These are phyloP conservation scores for Typhlichthys eigenmanni DNA, from an alignment of 2,797 vertebrate species.

Conservation along the genomic window DNA sequence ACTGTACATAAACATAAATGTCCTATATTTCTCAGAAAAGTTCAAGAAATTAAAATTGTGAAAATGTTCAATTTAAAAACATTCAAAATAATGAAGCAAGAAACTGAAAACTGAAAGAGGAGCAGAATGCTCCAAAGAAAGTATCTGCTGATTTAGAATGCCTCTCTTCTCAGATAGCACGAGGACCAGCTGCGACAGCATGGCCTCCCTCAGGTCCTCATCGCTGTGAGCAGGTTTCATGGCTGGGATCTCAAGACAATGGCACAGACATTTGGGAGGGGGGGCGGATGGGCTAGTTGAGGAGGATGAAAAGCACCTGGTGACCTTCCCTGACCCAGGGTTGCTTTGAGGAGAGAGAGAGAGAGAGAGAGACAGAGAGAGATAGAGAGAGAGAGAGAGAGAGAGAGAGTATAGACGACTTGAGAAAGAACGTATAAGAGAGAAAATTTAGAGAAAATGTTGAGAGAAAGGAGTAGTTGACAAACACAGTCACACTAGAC, in stretches of 20 bases:
- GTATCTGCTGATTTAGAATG: too few species aligned
- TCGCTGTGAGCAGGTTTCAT: slow-evolving; percentile 13
- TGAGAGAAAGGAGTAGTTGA: slow-evolving; percentile 19
- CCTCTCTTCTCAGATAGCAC: too few species aligned
- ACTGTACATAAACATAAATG: too few species aligned
- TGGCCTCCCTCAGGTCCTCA: slow-evolving; percentile 25
- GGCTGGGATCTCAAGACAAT: slow-evolving; percentile 21
- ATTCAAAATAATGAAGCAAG: too few species aligned
- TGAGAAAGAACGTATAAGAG: slow-evolving; percentile 8
- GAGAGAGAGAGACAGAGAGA: slow-evolving; percentile 13
- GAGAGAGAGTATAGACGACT: neutral
- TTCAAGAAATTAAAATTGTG: too few species aligned
- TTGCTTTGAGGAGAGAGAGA: slow-evolving; percentile 7
- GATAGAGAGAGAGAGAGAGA: slow-evolving; percentile 12
- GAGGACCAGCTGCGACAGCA: slow-evolving; percentile 18
- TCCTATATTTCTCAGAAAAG: too few species aligned
- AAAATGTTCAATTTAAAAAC: too few species aligned
- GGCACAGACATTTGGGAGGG: neutral
- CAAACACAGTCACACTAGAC: slow-evolving; percentile 35
- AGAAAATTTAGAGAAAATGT: neutral
- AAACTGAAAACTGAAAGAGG: too few species aligned
- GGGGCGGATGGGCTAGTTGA: neutral
- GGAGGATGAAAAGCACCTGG: slow-evolving; percentile 18
- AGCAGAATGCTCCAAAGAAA: too few species aligned
- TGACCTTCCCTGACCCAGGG: slow-evolving; percentile 20